Conservation (phyloP, 2,888 invertebrate genomes). For the Drosophila subsilvestris region DNA sequence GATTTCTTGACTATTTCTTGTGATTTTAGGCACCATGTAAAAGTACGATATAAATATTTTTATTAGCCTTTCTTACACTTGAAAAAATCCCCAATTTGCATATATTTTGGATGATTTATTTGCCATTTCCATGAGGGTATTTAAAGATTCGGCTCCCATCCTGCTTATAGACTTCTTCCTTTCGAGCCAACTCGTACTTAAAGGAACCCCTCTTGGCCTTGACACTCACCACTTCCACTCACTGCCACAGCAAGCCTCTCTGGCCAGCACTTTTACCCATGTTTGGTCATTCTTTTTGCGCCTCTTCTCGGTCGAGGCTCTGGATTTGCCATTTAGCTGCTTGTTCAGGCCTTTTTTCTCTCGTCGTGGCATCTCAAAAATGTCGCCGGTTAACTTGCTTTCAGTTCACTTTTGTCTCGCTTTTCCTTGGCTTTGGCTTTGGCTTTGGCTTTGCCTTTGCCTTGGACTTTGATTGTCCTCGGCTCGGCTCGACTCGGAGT, state of each 20-base stretch:
- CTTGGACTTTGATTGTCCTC: slow-evolving; percentile 50
- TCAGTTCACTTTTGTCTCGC: slow-evolving; percentile 72
- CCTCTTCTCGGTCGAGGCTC: slow-evolving; percentile 41
- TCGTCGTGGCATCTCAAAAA: slow-evolving; percentile 74
- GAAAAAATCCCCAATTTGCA: neutral
- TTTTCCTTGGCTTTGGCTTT: slow-evolving; percentile 22
- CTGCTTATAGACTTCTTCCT: neutral
- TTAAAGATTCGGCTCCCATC: neutral
- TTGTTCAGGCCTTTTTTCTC: slow-evolving; percentile 56
- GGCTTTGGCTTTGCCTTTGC: slow-evolving; percentile 31
- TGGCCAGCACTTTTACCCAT: slow-evolving; percentile 66
- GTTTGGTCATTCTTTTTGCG: slow-evolving; percentile 70
- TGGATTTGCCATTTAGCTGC: slow-evolving; percentile 68
- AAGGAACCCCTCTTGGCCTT: neutral
- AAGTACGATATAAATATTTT: neutral
- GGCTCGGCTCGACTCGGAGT: slow-evolving; percentile 10
- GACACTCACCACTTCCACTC: slow-evolving; percentile 1
- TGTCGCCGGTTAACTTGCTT: slow-evolving; percentile 78
- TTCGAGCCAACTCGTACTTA: neutral
- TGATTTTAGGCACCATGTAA: no score
- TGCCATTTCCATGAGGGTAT: neutral
- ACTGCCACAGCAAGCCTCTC: slow-evolving; percentile 43
- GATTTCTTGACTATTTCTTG: neutral
- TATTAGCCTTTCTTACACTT: neutral
- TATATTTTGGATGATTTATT: no score